Evolutionary conservation across 2,888 invertebrate genomes (phyloP).

Genomic region (Chymomyza caudatula): DNA sequence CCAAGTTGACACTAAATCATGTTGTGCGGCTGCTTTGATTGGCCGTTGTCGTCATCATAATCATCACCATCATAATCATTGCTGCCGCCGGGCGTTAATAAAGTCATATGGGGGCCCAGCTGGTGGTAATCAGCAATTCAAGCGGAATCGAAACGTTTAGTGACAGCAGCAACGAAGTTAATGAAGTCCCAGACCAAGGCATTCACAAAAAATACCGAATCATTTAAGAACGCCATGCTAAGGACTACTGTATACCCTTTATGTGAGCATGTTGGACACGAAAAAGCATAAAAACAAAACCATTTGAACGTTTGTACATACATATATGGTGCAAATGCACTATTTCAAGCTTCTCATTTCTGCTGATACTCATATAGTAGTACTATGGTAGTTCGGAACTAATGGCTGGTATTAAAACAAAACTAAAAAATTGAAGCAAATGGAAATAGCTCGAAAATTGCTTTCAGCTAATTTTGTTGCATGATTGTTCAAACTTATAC

Average conservation of each 20-base stretch:
- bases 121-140: slow-evolving; percentile 4
- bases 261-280: not conserved
- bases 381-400: too few relatives aligned
- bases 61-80: not conserved
- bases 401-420: too few relatives aligned
- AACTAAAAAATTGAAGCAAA: too few relatives aligned
- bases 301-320: too few relatives aligned
- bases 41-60: slow-evolving; percentile 33
- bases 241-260: not conserved
- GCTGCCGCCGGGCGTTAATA: slow-evolving; percentile 51
- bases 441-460: too few relatives aligned
- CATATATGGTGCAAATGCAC: too few relatives aligned
- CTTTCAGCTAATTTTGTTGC: not conserved
- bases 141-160: slow-evolving; percentile 50
- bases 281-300: slow-evolving; percentile 1
- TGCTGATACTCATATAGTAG: too few relatives aligned
- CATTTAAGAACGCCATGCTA: not conserved
- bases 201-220: slow-evolving; percentile 3
- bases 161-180: slow-evolving; percentile 23
- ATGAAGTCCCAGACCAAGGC: slow-evolving; percentile 43
- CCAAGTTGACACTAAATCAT: slow-evolving; percentile 64
- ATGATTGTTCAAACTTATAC: too few relatives aligned
- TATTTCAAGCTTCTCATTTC: too few relatives aligned
- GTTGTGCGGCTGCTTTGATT: slow-evolving; percentile 62
- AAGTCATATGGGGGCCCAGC: slow-evolving; percentile 60